Percentiles rank a stretch among this genome's conserved stretches.
Evolutionary conservation across 2,113 vertebrate species (phyloP).

Genomic region (Stigmatopora nigra): DNA sequence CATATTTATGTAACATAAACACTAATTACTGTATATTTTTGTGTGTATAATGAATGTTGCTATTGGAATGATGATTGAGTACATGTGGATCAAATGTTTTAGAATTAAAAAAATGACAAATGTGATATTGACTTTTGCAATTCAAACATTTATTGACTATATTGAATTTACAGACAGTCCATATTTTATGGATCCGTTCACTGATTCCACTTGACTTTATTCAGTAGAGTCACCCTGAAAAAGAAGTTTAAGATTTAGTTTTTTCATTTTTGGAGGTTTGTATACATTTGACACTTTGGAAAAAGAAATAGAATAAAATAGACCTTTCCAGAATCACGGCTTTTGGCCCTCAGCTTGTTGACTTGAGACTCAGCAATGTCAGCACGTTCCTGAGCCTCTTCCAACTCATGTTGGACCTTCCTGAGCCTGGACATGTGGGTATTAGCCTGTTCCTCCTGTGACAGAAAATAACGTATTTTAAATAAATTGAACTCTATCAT

Average conservation of each 20-base stretch:
- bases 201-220: conserved; percentile 21
- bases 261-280: background rate
- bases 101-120: background rate
- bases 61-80: no score
- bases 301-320: background rate
- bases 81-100: background rate
- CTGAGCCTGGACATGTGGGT: conserved; percentile 51
- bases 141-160: conserved; percentile 30
- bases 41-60: no score
- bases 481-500: no score
- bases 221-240: conserved; percentile 55
- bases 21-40: no score
- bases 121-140: no score
- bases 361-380: conserved; percentile 59
- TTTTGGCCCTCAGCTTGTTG: conserved; percentile 60
- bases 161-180: conserved; percentile 20
- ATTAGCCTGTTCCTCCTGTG: conserved; percentile 60
- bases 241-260: background rate
- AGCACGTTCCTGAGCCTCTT: conserved; percentile 60
- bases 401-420: conserved; percentile 58
- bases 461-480: background rate
- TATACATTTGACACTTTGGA: background rate
- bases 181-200: conserved; percentile 38
- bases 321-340: conserved; percentile 56
- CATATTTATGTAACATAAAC: no score